Conservation (phyloP, 2,113 vertebrate species). For the Neolamprologus fasciatus region DNA sequence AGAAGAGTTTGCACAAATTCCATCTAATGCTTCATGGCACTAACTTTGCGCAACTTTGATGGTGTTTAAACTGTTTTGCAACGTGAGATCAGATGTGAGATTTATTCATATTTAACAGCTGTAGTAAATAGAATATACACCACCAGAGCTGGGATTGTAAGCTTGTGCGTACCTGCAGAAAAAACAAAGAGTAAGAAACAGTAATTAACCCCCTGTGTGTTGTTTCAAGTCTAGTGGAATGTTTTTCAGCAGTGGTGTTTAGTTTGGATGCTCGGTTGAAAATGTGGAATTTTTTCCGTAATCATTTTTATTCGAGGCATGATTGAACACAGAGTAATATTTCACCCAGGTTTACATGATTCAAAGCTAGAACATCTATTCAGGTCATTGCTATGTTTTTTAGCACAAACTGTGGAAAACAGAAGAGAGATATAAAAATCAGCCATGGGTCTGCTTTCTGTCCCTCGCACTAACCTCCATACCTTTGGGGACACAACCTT, state of each 20-base stretch:
- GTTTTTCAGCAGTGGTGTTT: background rate
- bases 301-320: background rate
- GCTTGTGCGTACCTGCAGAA: background rate
- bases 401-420: background rate
- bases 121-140: background rate
- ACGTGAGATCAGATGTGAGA: background rate
- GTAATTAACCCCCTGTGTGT: background rate
- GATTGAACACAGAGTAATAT: background rate
- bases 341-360: background rate
- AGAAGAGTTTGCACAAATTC: background rate
- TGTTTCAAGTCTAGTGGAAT: background rate
- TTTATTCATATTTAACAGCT: background rate
- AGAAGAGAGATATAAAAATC: background rate
- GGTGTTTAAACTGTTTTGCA: background rate
- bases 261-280: background rate
- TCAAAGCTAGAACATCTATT: background rate
- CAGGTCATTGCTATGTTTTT: background rate
- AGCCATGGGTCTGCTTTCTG: background rate
- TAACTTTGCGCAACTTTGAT: background rate
- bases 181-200: background rate
- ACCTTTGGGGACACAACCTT: background rate
- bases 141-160: background rate
- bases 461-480: background rate
- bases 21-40: background rate
- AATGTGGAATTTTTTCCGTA: background rate